A percentile compares a stretch with the other conserved stretches of the same genome.
phyloP scores from a whole-genome alignment of 1,140 invertebrate species.

The Solen grandis region DNA sequence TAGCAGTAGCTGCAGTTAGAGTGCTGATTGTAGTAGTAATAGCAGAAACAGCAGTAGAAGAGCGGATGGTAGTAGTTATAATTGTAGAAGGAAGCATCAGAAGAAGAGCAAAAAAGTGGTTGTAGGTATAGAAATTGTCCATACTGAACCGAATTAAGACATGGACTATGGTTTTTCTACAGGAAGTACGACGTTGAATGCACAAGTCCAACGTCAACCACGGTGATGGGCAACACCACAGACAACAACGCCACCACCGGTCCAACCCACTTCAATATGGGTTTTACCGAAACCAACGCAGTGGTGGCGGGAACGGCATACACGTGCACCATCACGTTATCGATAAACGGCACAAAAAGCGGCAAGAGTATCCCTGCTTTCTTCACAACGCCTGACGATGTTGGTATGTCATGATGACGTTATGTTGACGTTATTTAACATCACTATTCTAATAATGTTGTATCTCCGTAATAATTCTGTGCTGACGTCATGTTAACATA shows the following conservation, averaged over 20 bases:
- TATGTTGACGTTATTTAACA: neutral
- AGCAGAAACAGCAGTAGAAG: too few relatives aligned
- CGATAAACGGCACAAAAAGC: neutral
- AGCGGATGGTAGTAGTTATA: too few relatives aligned
- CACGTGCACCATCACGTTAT: constrained; percentile 9
- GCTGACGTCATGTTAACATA: neutral
- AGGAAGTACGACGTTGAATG: constrained; percentile 33
- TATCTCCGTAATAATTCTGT: neutral
- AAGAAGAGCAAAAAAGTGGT: too few relatives aligned
- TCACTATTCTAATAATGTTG: neutral
- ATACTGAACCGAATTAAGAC: neutral
- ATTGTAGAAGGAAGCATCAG: too few relatives aligned
- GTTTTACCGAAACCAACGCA: constrained; percentile 11
- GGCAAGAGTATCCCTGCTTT: constrained; percentile 28
- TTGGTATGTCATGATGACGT: neutral
- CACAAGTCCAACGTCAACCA: neutral
- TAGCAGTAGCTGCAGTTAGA: neutral
- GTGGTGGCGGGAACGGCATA: constrained; percentile 29
- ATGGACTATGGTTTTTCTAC: neutral
- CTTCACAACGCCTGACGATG: constrained; percentile 30
- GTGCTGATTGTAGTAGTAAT: neutral
- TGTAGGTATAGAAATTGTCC: too few relatives aligned
- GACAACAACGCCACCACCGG: neutral
- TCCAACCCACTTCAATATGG: neutral
- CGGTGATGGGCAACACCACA: neutral